phyloP scores from a whole-genome alignment of 2,113 vertebrate genomes.

The Podarcis muralis region DNA sequence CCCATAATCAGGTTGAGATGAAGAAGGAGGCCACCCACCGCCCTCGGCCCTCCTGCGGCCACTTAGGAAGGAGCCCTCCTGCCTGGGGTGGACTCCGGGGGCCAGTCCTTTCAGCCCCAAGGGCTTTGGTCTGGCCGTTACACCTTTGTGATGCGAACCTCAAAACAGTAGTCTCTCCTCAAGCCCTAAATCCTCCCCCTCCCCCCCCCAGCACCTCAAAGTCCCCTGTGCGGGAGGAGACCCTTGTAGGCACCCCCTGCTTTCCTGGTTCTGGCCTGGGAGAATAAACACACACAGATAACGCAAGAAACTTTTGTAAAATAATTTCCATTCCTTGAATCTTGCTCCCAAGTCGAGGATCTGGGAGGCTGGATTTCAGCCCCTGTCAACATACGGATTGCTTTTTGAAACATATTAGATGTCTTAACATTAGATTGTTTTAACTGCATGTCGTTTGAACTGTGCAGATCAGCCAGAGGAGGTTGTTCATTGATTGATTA shows the following conservation, averaged over 20 bases:
- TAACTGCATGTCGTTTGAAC: too few species aligned
- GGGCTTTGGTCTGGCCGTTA: not conserved
- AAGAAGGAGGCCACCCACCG: constrained; percentile 41
- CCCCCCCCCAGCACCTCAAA: not conserved
- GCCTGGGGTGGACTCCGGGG: rapidly evolving
- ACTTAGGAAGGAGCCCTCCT: not conserved
- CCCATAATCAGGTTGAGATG: constrained; percentile 47
- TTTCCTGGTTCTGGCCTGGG: not conserved
- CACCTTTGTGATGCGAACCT: too few species aligned
- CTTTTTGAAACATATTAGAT: too few species aligned
- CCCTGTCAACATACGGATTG: too few species aligned
- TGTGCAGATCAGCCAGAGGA: too few species aligned
- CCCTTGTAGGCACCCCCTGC: not conserved
- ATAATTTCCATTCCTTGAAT: not conserved
- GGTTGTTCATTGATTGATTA: too few species aligned
- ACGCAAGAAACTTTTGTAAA: not conserved
- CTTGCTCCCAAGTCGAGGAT: not conserved
- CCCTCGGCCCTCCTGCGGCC: not conserved
- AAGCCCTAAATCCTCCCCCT: not conserved
- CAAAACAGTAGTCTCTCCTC: not conserved
- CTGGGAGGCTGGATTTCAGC: not conserved
- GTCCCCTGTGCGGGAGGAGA: not conserved
- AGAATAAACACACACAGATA: too few species aligned
- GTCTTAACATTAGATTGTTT: too few species aligned
- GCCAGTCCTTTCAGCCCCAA: not conserved